Conservation (phyloP, 1,140 invertebrate species). For the Drosophila carrolli region DNA sequence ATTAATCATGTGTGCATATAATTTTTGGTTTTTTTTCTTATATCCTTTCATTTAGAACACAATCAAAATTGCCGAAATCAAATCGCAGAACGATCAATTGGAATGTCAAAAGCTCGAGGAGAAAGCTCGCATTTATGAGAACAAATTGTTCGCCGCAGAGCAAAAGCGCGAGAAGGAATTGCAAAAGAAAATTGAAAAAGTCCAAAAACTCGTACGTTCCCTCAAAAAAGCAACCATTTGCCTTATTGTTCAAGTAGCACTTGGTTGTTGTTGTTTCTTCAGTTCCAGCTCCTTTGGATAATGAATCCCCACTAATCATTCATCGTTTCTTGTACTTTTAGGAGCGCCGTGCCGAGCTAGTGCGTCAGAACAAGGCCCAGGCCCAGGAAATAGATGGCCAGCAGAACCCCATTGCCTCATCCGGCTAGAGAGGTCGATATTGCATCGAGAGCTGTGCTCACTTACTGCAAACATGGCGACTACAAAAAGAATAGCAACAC, state of each 20-base stretch:
- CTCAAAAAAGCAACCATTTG: conserved; percentile 22
- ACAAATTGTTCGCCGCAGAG: conserved; percentile 90
- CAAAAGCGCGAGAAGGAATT: conserved; percentile 92
- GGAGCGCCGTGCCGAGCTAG: conserved; percentile 93
- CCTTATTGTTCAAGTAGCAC: conserved; percentile 45
- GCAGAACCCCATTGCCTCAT: conserved; percentile 75
- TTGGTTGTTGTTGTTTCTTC: conserved; percentile 1
- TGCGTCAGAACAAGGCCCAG: conserved; percentile 92
- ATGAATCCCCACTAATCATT: background rate
- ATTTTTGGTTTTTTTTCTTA: conserved; percentile 57
- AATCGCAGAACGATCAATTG: conserved; percentile 87
- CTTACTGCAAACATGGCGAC: conserved; percentile 19
- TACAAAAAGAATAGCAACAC: conserved; percentile 29
- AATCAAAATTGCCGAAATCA: conserved; percentile 89
- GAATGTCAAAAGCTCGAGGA: conserved; percentile 88
- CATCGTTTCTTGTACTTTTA: conserved; percentile 84
- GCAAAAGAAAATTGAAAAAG: conserved; percentile 91
- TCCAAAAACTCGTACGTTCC: conserved; percentile 91
- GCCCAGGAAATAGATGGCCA: conserved; percentile 67
- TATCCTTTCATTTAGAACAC: conserved; percentile 86
- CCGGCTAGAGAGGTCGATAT: conserved; percentile 58
- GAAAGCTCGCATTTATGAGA: conserved; percentile 89
- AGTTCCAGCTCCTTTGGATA: background rate
- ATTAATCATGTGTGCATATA: conserved; percentile 38
- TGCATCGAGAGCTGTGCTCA: conserved; percentile 24